Evolutionary conservation across 1,140 invertebrate species (phyloP), one percentile per base, ranked within the genome.

Genomic region (Lamellibrachia luymesi): DNA sequence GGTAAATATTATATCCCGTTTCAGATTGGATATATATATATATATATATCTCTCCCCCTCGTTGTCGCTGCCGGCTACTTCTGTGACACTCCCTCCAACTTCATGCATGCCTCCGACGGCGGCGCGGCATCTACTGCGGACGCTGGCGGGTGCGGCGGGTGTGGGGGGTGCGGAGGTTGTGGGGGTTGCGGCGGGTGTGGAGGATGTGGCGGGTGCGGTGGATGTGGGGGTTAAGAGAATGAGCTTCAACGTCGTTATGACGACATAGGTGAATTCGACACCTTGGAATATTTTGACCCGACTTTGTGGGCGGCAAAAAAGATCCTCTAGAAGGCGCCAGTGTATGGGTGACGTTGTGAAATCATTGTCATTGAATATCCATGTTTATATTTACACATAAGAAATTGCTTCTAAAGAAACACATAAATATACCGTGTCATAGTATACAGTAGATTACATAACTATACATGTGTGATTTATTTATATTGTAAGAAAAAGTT

Each of bases 161-260:
- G 92, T 91, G 94, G 51, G 7, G 94, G 91, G 8, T 92, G 90
- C 13, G 94, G 90, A 13, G 94, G 93, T 4, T 56, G 89, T 6
- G 7, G 97, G 96, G n/a, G 97, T 96, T 92, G 96, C 0, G 96
- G 96, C 0, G 97, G 95, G 0, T 96, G 96, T 0, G 97, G 96
- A 7, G 97, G 97, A 96, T 92, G 96, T 0, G 96, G 96, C 0
- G 97, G 94, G 22, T 93, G 93, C 2, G 90, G 90, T 25, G 93
- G 93, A 2, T 90, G 93, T 38, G 93, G 93, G 22, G 93, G 93
- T 10, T 90, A 25, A 91, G 92, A 10, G 52, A 25, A 27, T 22
- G 64, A 80, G 64, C 13, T 80, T 80, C 64, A 17, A 80, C 1
- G 13, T 2, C 2, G 17, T 80, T 80, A 22, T 10, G 17, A 22